Evolutionary conservation across 2,888 invertebrate species (phyloP).

Genomic region (Pyrrhia umbra): DNA sequence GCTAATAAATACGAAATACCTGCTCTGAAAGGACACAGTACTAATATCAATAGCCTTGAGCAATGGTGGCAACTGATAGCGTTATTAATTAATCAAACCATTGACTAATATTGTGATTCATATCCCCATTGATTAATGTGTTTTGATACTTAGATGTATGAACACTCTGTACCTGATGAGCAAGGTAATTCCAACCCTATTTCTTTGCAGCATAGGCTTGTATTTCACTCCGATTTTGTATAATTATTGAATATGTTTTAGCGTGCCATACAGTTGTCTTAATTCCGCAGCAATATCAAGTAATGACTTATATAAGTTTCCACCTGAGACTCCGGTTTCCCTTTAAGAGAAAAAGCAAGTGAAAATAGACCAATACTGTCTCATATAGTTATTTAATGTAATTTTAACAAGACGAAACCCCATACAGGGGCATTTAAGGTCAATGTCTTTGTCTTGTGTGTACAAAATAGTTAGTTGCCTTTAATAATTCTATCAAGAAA

Average conservation of each 20-base stretch:
- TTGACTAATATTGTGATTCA: constrained; percentile 21
- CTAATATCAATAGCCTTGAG: constrained; percentile 1
- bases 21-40: neutral
- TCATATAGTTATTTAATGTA: no score
- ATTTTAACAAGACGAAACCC: no score
- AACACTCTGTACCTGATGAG: neutral
- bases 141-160: neutral
- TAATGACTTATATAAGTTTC: no score
- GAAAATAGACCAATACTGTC: neutral
- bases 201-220: accelerated
- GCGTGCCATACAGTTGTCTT: neutral
- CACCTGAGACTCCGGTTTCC: neutral
- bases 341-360: neutral
- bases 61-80: constrained; percentile 18
- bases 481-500: no score
- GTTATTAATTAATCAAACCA: constrained; percentile 26
- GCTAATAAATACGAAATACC: neutral
- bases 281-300: neutral
- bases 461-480: no score
- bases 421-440: no score
- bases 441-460: no score
- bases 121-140: constrained; percentile 19
- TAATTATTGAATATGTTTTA: neutral
- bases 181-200: neutral
- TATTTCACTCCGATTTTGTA: neutral